Evolutionary conservation across 2,888 invertebrate species (phyloP).

Genomic region (Saturnia japonica): DNA sequence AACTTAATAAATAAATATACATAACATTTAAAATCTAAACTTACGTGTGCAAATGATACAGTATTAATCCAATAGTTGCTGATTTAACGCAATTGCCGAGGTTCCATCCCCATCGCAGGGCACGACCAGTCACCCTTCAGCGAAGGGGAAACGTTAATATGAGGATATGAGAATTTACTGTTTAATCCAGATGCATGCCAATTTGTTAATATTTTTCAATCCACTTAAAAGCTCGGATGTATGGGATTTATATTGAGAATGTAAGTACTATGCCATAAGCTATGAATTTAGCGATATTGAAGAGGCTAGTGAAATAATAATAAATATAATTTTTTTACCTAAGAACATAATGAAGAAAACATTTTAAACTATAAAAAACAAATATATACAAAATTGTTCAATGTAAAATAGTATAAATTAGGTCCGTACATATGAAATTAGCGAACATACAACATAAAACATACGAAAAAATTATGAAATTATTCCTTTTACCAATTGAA

Average conservation of each 20-base stretch:
- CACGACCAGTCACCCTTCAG: conserved; percentile 69
- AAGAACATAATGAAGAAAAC: no score
- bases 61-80: conserved; percentile 74
- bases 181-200: conserved; percentile 79
- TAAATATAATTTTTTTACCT: no score
- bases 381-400: no score
- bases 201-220: conserved; percentile 82
- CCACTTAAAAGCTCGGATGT: conserved; percentile 71
- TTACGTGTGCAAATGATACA: conserved; percentile 50
- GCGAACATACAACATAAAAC: no score
- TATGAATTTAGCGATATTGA: conserved; percentile 6
- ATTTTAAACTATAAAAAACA: no score
- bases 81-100: conserved; percentile 80
- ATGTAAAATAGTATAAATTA: no score
- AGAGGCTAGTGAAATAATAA: background rate
- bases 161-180: conserved; percentile 82
- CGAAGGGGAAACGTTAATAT: conserved; percentile 77
- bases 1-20: no score
- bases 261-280: background rate
- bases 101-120: conserved; percentile 69
- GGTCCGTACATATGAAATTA: no score
- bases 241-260: conserved; percentile 48
- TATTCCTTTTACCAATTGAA: no score
- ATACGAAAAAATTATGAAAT: no score
- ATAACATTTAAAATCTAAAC: conserved; percentile 26